These are phyloP conservation scores for Drosophila tsacasi DNA, from an alignment of 1,140 invertebrate species.

Conservation along the genomic window DNA sequence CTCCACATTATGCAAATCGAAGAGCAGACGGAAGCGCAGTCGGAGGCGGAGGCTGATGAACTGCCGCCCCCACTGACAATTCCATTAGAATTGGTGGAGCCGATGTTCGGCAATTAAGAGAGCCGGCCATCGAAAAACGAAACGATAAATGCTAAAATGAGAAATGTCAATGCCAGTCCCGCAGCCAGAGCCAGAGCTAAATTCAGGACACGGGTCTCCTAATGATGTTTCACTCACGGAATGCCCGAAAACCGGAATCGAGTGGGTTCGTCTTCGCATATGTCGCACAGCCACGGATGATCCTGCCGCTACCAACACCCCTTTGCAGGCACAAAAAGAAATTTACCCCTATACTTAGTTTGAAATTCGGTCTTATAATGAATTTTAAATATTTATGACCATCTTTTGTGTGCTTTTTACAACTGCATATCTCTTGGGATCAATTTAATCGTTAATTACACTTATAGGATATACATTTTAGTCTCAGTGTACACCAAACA, in stretches of 20 bases:
- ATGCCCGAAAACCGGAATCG: slow-evolving; percentile 33
- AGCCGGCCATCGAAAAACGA: slow-evolving; percentile 27
- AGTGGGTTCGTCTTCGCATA: slow-evolving; percentile 40
- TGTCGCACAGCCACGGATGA: slow-evolving; percentile 19
- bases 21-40: not conserved
- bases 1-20: slow-evolving; percentile 44
- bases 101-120: slow-evolving; percentile 56
- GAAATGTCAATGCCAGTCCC: slow-evolving; percentile 18
- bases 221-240: slow-evolving; percentile 56
- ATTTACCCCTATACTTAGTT: not conserved
- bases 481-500: not conserved
- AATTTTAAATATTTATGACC: not conserved
- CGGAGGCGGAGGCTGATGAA: slow-evolving; percentile 32
- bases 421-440: not conserved
- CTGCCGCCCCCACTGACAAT: slow-evolving; percentile 8
- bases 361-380: too few relatives aligned
- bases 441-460: not conserved
- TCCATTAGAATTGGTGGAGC: slow-evolving; percentile 35
- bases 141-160: slow-evolving; percentile 63
- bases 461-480: not conserved
- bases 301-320: not conserved
- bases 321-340: not conserved
- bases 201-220: slow-evolving; percentile 22
- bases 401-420: not conserved
- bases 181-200: not conserved